phyloP scores from a whole-genome alignment of 2,888 invertebrate species.

The Andrena bucephala region DNA sequence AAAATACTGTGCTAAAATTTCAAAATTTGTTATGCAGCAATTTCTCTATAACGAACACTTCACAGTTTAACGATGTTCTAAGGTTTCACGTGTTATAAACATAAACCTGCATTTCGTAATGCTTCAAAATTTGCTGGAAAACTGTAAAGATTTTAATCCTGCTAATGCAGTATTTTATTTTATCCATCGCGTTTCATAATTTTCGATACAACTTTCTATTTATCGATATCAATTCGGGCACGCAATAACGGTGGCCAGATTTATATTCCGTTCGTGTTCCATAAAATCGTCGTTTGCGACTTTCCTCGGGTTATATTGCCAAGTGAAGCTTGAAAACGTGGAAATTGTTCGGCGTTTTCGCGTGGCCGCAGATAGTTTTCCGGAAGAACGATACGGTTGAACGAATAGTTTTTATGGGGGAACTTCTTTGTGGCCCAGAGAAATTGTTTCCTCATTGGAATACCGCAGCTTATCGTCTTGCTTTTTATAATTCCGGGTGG shows the following conservation, averaged over 20 bases:
- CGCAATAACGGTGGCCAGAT: background rate
- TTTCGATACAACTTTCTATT: background rate
- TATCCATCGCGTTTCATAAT: background rate
- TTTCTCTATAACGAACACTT: background rate
- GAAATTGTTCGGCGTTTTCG: background rate
- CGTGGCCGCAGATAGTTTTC: background rate
- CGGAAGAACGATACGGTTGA: background rate
- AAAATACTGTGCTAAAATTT: too few relatives aligned
- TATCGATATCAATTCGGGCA: slow-evolving; percentile 4
- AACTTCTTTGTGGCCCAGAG: slow-evolving; percentile 3
- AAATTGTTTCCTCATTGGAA: slow-evolving; percentile 19
- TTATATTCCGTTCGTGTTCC: background rate
- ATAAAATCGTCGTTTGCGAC: background rate
- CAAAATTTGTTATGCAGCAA: too few relatives aligned
- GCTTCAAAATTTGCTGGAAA: background rate
- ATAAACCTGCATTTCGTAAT: background rate
- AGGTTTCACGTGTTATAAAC: background rate
- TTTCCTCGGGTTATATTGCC: background rate
- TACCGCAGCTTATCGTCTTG: background rate
- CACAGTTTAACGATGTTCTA: background rate
- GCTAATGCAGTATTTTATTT: background rate
- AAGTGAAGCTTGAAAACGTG: slow-evolving; percentile 1
- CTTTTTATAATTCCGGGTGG: background rate
- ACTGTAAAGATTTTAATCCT: background rate
- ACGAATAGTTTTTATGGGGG: slow-evolving; percentile 12